These are phyloP conservation scores for Watersipora subatra DNA, from an alignment of 1,140 invertebrate species.

Conservation along the genomic window DNA sequence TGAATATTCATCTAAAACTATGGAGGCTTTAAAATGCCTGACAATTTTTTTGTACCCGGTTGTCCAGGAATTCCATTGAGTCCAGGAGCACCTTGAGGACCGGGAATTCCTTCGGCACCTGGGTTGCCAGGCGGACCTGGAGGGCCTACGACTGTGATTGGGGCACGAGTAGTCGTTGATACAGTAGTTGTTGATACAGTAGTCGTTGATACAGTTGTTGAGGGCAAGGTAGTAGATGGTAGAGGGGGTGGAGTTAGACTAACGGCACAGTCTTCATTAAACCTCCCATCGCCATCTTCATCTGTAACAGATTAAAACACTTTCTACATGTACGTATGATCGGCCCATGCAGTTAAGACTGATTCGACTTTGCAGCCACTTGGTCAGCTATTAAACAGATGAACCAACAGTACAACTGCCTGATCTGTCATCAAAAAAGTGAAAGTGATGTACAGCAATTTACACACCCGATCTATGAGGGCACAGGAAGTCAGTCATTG, in stretches of 20 bases:
- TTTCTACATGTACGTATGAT: too few relatives aligned
- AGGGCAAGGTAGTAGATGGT: background rate
- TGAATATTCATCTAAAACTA: background rate
- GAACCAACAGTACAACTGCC: too few relatives aligned
- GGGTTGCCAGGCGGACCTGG: background rate
- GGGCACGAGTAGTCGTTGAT: background rate
- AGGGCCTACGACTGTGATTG: background rate
- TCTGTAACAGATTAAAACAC: too few relatives aligned
- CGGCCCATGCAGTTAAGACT: too few relatives aligned
- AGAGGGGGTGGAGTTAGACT: background rate
- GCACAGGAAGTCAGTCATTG: too few relatives aligned
- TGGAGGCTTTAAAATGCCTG: background rate
- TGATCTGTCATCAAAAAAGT: too few relatives aligned
- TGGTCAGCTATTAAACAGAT: too few relatives aligned
- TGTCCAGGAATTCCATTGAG: background rate
- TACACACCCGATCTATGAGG: too few relatives aligned
- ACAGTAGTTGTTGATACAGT: background rate
- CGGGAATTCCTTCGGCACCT: background rate
- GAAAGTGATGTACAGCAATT: too few relatives aligned
- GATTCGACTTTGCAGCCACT: too few relatives aligned
- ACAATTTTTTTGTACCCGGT: background rate
- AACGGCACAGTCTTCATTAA: background rate
- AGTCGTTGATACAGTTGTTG: background rate
- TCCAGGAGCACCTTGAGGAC: background rate
- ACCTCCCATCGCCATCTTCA: background rate